Evolutionary conservation across 2,797 vertebrate genomes (phyloP), one percentile per base, ranked within the genome.

Genomic region (Acropternis orthonyx): DNA sequence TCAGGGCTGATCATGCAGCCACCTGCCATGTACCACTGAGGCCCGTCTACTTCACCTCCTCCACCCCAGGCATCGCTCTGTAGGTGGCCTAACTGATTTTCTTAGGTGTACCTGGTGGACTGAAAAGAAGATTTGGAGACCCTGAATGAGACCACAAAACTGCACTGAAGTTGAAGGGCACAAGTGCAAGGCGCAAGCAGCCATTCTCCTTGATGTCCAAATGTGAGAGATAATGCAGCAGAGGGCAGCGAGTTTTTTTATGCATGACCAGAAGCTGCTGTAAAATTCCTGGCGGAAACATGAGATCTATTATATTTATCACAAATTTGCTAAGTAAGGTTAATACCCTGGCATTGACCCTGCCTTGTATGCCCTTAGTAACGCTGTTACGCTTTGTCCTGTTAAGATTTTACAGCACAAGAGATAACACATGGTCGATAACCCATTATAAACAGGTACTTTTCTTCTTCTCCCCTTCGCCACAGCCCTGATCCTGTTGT

Each of bases 321-420:
- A 54, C 37, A 59, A 77, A 77, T 85, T 94, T 76, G 68, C 37
- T 89, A 85, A 92, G 77, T 63, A 56, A 93, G 84, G 81, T 96
- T 89, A 93, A 94, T 91, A 74, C 14, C 30, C 65, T 89, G 78
- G 56, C 75, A 93, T 18, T 92, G 84, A 93, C 95, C 86, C 84
- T 85, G 44, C 61, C 52, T 94, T 0, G 0, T n/a, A 27, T 34
- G 37, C 37, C 75, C 69, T 85, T 56, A 89, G 36, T 65, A 85
- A 63, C 27, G 54, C 71, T 67, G 56, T 39, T 7, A 15, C 9
- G 72, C 65, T 93, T 93, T 68, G 49, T 89, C 75, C 56, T 27
- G 7, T 76, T 87, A 74, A 74, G 86, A 56, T 89, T 96, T 91
- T 93, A 91, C 61, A 51, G 61, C 48, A 91, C 67, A 65, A 82